Base-by-base conservation (phyloP, 2,888 invertebrate species). In the Lasioglossum zephyrum region DNA sequence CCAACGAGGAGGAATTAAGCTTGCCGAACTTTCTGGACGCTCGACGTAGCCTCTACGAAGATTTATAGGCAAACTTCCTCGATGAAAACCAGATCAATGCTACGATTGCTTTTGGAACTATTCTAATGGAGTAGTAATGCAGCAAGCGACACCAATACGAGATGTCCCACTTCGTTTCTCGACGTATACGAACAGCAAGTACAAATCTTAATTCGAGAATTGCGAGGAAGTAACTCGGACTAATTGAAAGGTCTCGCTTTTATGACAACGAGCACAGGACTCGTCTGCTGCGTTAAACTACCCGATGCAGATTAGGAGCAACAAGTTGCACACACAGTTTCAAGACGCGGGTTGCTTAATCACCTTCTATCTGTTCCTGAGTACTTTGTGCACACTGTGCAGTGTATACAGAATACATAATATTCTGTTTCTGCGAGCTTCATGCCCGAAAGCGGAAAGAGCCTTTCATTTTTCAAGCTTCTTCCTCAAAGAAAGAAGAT, bases 1-100 rank as follows among this genome's bases (percentile, higher is more conserved):
- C 66, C 13, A 74, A 49, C 44, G 53, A 31, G 75, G 11, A 53
- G 31, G 66, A 69, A 70, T 69, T 73, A 79, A 36, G 53, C 69
- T 74, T 36, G 16, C 53, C 36, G 47, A 79, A 53, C 63, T 79
- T 47, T 9, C 47, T 4, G 11, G 18, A 73, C 4, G 36, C n/a
- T 44, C 41, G 44, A 9, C 13, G 69, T 41, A 26, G 26, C 36
- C 26, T 79, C n/a, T 31, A n/a, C 1, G 73, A 60, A 53, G 36
- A 79, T 74, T 79, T 70, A 60, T 47, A 22, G 79, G 16, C 18
- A 22, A 57, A 82, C 74, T 74, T 82, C 6, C 44, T 6, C 26
- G 26, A 31, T 44, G 57, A n/a, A 26, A 39, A 79, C 49, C 73
- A 49, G 36, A 66, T 70, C 74, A 9, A 69, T 31, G 36, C n/a